Base-by-base conservation (phyloP, 2,113 vertebrate genomes). In the Atrichornis clamosus region DNA sequence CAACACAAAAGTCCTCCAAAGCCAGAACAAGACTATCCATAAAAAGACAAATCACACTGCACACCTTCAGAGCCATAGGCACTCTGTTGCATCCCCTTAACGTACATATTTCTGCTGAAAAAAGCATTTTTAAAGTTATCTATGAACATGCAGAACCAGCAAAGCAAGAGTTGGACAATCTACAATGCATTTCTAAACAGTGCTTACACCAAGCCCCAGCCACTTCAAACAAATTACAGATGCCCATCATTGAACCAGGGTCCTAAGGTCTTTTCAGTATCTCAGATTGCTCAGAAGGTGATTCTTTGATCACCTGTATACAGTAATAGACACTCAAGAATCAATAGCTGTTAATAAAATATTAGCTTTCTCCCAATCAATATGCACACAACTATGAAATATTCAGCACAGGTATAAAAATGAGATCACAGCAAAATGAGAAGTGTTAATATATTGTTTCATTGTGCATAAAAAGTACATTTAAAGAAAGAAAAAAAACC, bases 341-440 rank as follows among this genome's bases (percentile, higher is more conserved):
- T 93, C 95, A 93, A 95, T 82, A 81, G 49, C 8, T 41, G 7
- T 93, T 97, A 97, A 96, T 95, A 97, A 97, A 97, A 96, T 52
- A 96, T 89, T 46, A 92, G 27, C 59, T 82, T 78, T 63, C 62
- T 62, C 72, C 56, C 78, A 94, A 59, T 97, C 90, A 76, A 83
- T 85, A 95, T 39, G 64, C 53, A 80, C 41, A 74, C 52, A 39
- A 63, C 30, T 47, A 67, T 73, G 63, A 93, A 97, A 93, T 84
- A 97, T 69, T 95, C 93, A 96, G 33, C 30, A 70, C 52, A 27
- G 47, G n/a, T 28, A 64, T 33, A 69, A 96, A 92, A 89, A 80
- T 44, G 53, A 93, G 77, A 84, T 58, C 68, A 59, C 2, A 50
- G 41, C 22, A 65, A 92, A 79, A 65, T 22, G 18, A 79, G 11